Base-by-base conservation (phyloP, 2,797 vertebrate genomes). In the Euthynnus affinis region DNA sequence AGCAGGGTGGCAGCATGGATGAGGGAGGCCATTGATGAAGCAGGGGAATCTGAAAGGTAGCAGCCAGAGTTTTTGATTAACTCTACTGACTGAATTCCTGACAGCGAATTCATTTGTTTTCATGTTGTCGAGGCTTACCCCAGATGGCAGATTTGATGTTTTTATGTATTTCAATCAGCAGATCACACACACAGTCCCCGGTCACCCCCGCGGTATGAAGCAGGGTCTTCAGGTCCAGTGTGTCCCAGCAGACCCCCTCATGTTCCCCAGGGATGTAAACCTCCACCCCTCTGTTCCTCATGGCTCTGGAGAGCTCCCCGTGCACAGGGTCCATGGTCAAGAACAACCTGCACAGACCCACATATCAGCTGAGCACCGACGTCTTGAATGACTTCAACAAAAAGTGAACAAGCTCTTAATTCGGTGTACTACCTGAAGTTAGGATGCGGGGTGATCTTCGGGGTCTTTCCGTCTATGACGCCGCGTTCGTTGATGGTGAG, bases 271-370 rank as follows among this genome's bases (percentile, higher is more conserved):
- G 95, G 90, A 99, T 89, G 84, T 97, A 98, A 52, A 99, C 89
- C 91, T 99, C 98, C 82, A 99, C 95, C 18, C 98, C 98, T 83
- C 98, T 95, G 93, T 99, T 99, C 85, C 98, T 93, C 98, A 99
- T 99, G 48, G 98, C 98, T 90, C 98, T 95, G 78, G 98, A 99
- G 91, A 99, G 97, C 92, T 99, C 98, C 8, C 98, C 97, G 2
- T 99, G 97, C 6, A 87, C 71, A 14, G 98, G 97, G 93, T 99
- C 98, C 98, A 99, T 98, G 62, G 97, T 96, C 79, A 99, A 95
- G 87, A 99, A 99, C 85, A 99, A 93, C 81, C 98, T 99, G 73
- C 4, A 74, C 3, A 72, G 15, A 3, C 34, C 34, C 32, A 49
- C n/a, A 63, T 20, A 69, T 14, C 5, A 72, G 44, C 53, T 73